These are phyloP conservation scores for Rhogogaster chlorosoma DNA, from an alignment of 2,888 invertebrate species.

Conservation along the genomic window DNA sequence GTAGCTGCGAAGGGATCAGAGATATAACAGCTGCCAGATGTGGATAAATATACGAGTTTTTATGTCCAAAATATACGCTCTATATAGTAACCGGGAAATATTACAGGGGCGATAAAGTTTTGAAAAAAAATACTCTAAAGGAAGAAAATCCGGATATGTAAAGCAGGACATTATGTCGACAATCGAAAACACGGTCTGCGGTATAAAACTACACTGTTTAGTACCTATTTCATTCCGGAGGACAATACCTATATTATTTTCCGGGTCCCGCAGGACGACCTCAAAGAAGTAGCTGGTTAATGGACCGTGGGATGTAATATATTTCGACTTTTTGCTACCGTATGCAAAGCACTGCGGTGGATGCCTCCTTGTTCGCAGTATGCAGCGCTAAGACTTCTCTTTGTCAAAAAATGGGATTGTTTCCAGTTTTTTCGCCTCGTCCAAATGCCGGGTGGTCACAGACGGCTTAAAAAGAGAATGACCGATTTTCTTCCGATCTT, in stretches of 20 bases:
- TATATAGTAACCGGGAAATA: neutral
- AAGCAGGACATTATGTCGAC: neutral
- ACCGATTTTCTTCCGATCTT: slow-evolving; percentile 24
- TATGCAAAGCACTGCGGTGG: neutral
- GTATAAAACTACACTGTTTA: neutral
- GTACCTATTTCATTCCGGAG: neutral
- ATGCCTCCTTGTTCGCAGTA: no score
- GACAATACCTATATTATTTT: neutral
- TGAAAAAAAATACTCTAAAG: neutral
- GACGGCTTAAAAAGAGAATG: neutral
- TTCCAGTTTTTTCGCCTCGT: neutral
- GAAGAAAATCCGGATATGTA: slow-evolving; percentile 17
- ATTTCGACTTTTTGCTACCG: neutral
- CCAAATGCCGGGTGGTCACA: neutral
- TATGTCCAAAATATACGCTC: neutral
- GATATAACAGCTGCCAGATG: slow-evolving; percentile 18
- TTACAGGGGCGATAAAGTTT: neutral
- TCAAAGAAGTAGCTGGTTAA: slow-evolving; percentile 16
- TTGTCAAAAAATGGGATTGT: neutral
- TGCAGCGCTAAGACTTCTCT: neutral
- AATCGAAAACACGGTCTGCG: neutral
- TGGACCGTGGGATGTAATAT: slow-evolving; percentile 22
- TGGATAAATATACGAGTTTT: slow-evolving; percentile 1
- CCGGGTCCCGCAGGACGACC: neutral
- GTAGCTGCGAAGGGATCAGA: neutral